These are phyloP conservation scores for Macheiramphus alcinus DNA, from an alignment of 2,113 vertebrate species.

Conservation along the genomic window DNA sequence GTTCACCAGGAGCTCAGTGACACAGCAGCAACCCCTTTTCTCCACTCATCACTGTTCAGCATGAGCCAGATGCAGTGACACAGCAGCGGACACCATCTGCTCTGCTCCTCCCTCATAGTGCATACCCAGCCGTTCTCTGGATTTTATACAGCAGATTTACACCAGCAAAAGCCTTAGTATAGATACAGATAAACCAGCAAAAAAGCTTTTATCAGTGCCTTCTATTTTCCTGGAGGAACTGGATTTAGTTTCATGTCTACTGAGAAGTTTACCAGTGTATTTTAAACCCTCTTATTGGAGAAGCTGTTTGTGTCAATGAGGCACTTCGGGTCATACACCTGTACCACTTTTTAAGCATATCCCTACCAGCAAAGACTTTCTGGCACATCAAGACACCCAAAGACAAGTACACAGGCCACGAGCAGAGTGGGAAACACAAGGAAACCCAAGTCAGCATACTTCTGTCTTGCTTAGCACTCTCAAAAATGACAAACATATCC, in stretches of 20 bases:
- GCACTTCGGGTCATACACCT: background rate
- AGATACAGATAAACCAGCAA: background rate
- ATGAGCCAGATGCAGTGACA: background rate
- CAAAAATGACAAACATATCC: background rate
- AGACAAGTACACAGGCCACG: background rate
- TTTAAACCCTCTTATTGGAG: background rate
- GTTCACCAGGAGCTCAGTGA: background rate
- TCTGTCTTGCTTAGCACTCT: background rate
- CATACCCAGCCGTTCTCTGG: background rate
- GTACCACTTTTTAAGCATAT: background rate
- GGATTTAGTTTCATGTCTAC: background rate
- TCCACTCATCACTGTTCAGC: background rate
- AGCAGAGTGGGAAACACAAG: background rate
- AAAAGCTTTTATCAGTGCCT: background rate
- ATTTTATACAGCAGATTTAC: background rate
- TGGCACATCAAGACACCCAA: background rate
- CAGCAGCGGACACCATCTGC: background rate
- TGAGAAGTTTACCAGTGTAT: background rate
- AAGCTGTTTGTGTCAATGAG: background rate
- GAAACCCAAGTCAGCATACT: background rate
- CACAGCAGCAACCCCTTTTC: background rate
- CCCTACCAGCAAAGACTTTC: background rate
- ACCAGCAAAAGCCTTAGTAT: background rate
- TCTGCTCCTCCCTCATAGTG: background rate
- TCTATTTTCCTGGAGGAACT: background rate